Conservation (phyloP, 2,888 invertebrate genomes). For the Ennomos quercinarius region DNA sequence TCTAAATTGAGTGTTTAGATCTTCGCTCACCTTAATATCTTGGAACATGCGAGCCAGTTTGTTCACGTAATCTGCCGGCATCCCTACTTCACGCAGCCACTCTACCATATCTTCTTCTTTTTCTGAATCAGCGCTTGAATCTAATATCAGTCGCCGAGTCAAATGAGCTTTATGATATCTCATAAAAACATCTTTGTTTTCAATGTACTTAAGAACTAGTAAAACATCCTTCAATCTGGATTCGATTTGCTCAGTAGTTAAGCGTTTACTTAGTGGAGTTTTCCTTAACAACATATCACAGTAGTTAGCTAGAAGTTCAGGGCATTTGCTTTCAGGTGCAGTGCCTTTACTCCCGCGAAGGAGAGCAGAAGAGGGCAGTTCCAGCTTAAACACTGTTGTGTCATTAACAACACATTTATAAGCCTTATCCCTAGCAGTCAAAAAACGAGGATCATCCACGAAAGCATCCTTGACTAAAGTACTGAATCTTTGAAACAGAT, state of each 20-base stretch:
- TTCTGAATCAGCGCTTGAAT: constrained; percentile 99
- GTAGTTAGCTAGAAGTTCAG: constrained; percentile 99
- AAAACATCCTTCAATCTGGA: constrained; percentile 96
- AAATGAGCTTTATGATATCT: constrained; percentile 99
- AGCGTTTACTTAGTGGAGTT: constrained; percentile 97
- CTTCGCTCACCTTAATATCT: constrained; percentile 99
- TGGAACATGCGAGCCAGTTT: constrained; percentile 99
- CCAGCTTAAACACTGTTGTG: constrained; percentile 94
- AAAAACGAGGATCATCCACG: constrained; percentile 97
- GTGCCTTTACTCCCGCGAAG: constrained; percentile 88
- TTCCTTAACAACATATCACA: constrained; percentile 99
- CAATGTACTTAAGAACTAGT: constrained; percentile 98
- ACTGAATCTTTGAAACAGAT: constrained; percentile 97
- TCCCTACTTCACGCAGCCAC: constrained; percentile 98
- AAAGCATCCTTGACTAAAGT: constrained; percentile 97
- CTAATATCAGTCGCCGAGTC: constrained; percentile 96
- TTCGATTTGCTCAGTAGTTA: constrained; percentile 99
- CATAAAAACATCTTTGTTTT: constrained; percentile 99
- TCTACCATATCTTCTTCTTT: constrained; percentile 99
- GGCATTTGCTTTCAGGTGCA: constrained; percentile 98
- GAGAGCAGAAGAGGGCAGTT: constrained; percentile 87
- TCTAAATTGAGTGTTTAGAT: constrained; percentile 97
- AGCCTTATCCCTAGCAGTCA: constrained; percentile 99
- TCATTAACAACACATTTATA: constrained; percentile 99
- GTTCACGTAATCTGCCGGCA: constrained; percentile 99